phyloP scores from a whole-genome alignment of 2,797 vertebrate genomes.

The Syngnathus acus region DNA sequence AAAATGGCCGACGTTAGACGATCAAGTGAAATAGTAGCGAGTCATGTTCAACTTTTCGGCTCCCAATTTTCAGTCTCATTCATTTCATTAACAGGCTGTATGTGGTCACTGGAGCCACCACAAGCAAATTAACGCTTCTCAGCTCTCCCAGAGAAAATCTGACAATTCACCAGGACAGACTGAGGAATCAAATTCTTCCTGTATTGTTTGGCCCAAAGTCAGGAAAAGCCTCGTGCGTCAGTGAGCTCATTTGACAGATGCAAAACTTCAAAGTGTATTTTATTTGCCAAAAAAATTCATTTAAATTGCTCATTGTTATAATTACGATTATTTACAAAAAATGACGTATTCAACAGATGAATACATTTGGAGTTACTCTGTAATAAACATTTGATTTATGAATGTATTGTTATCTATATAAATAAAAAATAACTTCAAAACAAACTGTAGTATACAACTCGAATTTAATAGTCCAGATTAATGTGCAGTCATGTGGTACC shows the following conservation, averaged over 20 bases:
- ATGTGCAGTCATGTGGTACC: background rate
- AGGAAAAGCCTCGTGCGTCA: background rate
- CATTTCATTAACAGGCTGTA: background rate
- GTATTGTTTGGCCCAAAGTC: background rate
- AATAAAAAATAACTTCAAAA: background rate
- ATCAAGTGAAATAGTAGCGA: slow-evolving; percentile 9
- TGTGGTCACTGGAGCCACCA: background rate
- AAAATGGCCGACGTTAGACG: slow-evolving; percentile 64
- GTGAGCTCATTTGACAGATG: background rate
- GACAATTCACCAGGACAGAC: background rate
- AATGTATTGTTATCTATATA: no score
- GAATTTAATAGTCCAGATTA: background rate
- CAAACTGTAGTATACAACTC: background rate
- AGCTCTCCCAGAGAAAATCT: background rate
- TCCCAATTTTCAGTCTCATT: background rate
- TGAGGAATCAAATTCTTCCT: background rate
- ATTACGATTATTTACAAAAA: no score
- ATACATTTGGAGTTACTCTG: no score
- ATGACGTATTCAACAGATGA: no score
- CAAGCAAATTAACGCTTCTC: background rate
- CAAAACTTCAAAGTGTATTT: background rate
- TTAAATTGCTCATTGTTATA: no score
- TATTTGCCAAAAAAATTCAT: background rate
- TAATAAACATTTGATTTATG: background rate
- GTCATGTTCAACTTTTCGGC: background rate